Evolutionary conservation across 2,797 vertebrate species (phyloP).

Genomic region (Sardinella longiceps): DNA sequence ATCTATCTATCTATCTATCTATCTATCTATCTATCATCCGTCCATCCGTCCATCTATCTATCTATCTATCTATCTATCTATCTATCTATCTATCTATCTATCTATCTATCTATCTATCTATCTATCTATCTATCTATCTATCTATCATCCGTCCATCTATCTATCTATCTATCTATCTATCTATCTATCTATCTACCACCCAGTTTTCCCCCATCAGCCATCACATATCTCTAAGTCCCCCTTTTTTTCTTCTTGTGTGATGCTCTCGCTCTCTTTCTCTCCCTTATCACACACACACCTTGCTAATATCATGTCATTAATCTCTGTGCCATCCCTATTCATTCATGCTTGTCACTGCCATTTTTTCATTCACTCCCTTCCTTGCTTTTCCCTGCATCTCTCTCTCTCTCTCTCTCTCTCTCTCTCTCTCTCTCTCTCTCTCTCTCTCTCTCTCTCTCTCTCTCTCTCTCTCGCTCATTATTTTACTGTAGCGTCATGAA

Average conservation of each 20-base stretch:
- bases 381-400: too few relatives aligned
- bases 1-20: conserved; percentile 11
- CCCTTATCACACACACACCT: background rate
- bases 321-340: background rate
- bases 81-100: conserved; percentile 14
- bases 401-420: too few relatives aligned
- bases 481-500: too few relatives aligned
- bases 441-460: background rate
- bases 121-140: too few relatives aligned
- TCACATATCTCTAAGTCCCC: background rate
- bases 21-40: background rate
- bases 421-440: too few relatives aligned
- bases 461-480: background rate
- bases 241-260: background rate
- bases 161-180: too few relatives aligned
- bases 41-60: conserved; percentile 15
- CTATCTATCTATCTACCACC: conserved; percentile 14
- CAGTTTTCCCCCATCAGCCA: too few relatives aligned
- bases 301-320: background rate
- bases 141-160: background rate
- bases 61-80: conserved; percentile 5
- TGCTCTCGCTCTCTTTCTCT: background rate
- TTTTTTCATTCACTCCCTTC: too few relatives aligned
- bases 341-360: background rate
- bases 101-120: conserved; percentile 1